phyloP scores from a whole-genome alignment of 2,888 invertebrate genomes.

The Acholoe squamosa region DNA sequence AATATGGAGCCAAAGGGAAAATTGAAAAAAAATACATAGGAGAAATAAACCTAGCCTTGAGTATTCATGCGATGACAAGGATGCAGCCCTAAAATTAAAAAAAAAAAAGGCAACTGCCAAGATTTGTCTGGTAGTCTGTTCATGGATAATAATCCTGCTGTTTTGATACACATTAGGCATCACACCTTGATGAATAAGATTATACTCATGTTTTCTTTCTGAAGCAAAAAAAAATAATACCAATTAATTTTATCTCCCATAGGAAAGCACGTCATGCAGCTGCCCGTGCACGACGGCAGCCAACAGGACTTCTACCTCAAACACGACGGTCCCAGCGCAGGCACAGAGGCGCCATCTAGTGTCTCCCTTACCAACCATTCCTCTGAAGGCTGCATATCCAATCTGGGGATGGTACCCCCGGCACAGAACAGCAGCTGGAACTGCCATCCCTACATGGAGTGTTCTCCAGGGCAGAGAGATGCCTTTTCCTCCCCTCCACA shows the following conservation, averaged over 20 bases:
- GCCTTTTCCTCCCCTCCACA: constrained; percentile 48
- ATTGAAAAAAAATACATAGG: too few species aligned
- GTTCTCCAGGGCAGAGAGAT: constrained; percentile 26
- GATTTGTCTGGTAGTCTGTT: too few species aligned
- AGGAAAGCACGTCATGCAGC: constrained; percentile 7
- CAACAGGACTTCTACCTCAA: constrained; percentile 20
- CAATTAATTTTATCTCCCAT: background rate
- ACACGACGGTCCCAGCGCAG: constrained; percentile 18
- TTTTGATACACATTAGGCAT: too few species aligned
- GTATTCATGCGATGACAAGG: too few species aligned
- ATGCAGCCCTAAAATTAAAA: too few species aligned
- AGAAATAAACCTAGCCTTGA: too few species aligned
- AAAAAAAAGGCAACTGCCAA: too few species aligned
- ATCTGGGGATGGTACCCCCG: background rate
- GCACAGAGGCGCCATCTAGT: constrained; percentile 39
- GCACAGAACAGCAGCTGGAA: background rate
- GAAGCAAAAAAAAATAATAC: background rate
- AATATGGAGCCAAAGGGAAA: too few species aligned
- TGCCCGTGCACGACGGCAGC: constrained; percentile 7
- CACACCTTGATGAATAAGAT: too few species aligned
- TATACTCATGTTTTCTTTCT: too few species aligned
- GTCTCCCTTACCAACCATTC: constrained; percentile 4
- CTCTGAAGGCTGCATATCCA: constrained; percentile 4
- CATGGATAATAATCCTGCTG: too few species aligned
- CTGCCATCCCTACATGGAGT: constrained; percentile 36